Evolutionary conservation across 2,113 vertebrate genomes (phyloP).

Genomic region (Otolemur garnettii): DNA sequence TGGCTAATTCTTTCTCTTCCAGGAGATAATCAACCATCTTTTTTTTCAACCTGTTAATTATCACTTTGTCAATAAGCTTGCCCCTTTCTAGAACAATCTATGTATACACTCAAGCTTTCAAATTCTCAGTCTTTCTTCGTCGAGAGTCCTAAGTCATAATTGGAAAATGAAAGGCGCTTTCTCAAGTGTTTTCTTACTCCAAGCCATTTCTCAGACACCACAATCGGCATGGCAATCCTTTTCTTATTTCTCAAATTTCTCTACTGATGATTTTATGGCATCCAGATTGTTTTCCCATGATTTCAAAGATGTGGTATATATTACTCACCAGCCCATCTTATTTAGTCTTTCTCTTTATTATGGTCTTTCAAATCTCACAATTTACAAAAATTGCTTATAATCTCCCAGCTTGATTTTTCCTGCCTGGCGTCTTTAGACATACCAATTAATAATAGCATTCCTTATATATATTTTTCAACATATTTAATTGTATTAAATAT

Average conservation of each 20-base stretch:
- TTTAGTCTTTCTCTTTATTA: neutral
- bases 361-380: neutral
- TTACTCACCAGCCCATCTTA: neutral
- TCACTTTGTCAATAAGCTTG: neutral
- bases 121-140: neutral
- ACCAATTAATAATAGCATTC: neutral
- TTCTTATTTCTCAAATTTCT: neutral
- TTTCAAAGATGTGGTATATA: neutral
- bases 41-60: neutral
- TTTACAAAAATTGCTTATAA: neutral
- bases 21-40: neutral
- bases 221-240: neutral
- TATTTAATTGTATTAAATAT: neutral
- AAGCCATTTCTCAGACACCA: neutral
- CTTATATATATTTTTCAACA: too few relatives aligned
- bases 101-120: neutral
- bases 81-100: neutral
- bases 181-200: neutral
- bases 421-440: neutral
- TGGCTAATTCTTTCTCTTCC: neutral
- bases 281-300: neutral
- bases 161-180: neutral
- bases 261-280: neutral
- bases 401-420: neutral
- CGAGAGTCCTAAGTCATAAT: neutral